Evolutionary conservation across 2,113 vertebrate genomes (phyloP).

Genomic region (Ammodytes marinus): DNA sequence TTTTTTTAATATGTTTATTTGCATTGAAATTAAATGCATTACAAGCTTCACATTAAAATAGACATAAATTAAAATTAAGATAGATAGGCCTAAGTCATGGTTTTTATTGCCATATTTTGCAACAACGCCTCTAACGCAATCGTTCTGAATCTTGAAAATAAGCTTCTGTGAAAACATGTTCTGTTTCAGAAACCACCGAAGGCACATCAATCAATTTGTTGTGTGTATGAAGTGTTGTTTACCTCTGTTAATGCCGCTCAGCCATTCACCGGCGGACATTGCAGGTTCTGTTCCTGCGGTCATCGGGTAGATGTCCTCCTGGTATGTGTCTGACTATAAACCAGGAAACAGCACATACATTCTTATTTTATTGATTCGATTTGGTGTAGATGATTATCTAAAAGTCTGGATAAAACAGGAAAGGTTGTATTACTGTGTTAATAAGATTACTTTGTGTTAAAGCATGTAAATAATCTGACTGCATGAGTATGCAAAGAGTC

Average conservation of each 20-base stretch:
- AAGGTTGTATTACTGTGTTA: background rate
- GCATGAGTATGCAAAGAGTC: background rate
- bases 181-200: background rate
- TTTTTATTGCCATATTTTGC: background rate
- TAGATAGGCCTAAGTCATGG: too few relatives aligned
- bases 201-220: background rate
- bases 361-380: background rate
- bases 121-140: background rate
- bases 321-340: conserved; percentile 96
- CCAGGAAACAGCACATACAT: conserved; percentile 31
- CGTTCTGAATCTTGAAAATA: too few relatives aligned
- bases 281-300: conserved; percentile 94
- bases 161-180: background rate
- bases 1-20: background rate
- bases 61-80: too few relatives aligned
- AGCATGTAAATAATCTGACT: background rate
- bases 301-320: conserved; percentile 99
- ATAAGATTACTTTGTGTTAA: background rate
- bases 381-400: background rate
- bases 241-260: conserved; percentile 95
- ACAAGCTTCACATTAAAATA: background rate
- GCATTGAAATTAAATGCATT: background rate
- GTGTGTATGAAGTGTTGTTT: background rate
- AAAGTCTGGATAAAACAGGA: background rate
- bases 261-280: conserved; percentile 92